phyloP scores from a whole-genome alignment of 2,797 vertebrate species.

The Sus cebifrons region DNA sequence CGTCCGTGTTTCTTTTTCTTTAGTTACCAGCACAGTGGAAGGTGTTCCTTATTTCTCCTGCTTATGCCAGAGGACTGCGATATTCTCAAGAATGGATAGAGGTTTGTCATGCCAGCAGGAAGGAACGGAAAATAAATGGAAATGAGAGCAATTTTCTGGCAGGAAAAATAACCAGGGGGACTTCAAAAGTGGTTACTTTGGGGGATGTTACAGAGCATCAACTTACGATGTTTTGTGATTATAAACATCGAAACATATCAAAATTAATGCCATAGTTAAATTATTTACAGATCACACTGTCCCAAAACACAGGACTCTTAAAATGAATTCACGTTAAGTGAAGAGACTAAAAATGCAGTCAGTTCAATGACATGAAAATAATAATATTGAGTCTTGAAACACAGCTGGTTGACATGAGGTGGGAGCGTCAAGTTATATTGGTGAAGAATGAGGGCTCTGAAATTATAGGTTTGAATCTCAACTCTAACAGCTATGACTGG shows the following conservation, averaged over 20 bases:
- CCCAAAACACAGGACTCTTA: neutral
- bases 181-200: neutral
- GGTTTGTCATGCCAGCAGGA: neutral
- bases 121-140: constrained; percentile 39
- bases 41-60: neutral
- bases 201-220: neutral
- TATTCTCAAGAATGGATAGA: neutral
- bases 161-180: neutral
- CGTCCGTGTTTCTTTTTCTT: neutral
- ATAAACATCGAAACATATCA: neutral
- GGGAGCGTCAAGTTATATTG: fast-evolving
- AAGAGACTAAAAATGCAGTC: neutral
- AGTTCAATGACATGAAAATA: neutral
- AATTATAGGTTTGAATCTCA: neutral
- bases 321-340: neutral
- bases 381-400: neutral
- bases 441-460: neutral
- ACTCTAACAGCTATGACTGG: fast-evolving
- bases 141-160: neutral
- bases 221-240: neutral
- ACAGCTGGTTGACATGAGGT: fast-evolving
- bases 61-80: neutral
- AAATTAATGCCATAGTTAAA: neutral
- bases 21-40: neutral
- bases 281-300: neutral